These are phyloP conservation scores for Saguinus midas DNA, from an alignment of 2,113 vertebrate species.

Conservation along the genomic window DNA sequence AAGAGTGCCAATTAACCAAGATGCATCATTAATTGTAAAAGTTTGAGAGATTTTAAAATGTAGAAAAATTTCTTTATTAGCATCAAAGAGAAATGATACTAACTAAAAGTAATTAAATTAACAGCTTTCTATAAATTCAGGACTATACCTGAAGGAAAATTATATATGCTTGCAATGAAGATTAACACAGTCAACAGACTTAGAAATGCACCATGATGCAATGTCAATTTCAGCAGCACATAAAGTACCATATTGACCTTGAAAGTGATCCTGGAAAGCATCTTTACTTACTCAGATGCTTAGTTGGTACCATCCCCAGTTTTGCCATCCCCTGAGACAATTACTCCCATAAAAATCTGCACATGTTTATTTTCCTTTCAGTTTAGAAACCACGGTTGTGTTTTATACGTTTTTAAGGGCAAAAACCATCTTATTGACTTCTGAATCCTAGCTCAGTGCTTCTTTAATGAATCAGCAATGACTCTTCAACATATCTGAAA, in stretches of 20 bases:
- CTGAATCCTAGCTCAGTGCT: background rate
- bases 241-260: background rate
- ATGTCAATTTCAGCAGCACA: background rate
- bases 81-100: background rate
- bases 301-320: background rate
- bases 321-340: constrained; percentile 5
- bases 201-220: background rate
- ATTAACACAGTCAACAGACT: background rate
- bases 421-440: background rate
- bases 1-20: background rate
- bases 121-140: constrained; percentile 7
- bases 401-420: background rate
- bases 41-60: background rate
- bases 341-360: background rate
- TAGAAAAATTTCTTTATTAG: background rate
- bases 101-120: constrained; percentile 31
- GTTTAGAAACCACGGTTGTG: background rate
- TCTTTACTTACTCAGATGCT: background rate
- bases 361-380: background rate
- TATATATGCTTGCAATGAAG: background rate
- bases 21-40: background rate
- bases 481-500: background rate
- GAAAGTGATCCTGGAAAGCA: background rate
- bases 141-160: background rate
- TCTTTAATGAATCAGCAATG: background rate